These are phyloP conservation scores for Carcharodon carcharias DNA, from an alignment of 2,797 vertebrate species.

Conservation along the genomic window DNA sequence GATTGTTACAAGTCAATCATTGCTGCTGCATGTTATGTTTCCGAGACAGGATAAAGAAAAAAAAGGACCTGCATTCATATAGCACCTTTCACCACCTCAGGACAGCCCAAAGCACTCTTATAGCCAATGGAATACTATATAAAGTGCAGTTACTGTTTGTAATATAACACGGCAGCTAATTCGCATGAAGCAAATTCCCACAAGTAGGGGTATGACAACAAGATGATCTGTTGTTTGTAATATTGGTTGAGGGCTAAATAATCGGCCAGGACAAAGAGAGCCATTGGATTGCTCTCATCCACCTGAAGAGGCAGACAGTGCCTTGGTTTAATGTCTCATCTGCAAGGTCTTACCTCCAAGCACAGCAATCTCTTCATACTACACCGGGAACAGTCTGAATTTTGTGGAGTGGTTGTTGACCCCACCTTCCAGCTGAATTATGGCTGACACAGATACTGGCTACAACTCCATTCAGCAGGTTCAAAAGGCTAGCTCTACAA, in stretches of 20 bases:
- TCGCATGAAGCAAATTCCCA: neutral
- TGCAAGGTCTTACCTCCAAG: neutral
- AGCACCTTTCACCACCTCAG: neutral
- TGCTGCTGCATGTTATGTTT: neutral
- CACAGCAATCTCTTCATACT: too few relatives aligned
- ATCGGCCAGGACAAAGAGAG: too few relatives aligned
- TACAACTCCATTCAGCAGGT: too few relatives aligned
- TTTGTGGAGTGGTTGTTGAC: too few relatives aligned
- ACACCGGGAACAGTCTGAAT: neutral
- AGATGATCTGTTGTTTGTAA: neutral
- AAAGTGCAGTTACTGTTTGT: neutral
- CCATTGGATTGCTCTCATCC: neutral
- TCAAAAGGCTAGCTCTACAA: neutral
- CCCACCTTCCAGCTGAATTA: neutral
- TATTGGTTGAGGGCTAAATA: neutral
- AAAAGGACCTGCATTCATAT: neutral
- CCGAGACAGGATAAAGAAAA: neutral
- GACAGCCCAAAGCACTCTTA: neutral
- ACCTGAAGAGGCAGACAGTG: neutral
- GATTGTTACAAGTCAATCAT: neutral
- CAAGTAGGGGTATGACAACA: neutral
- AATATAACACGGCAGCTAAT: neutral
- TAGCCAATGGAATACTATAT: neutral
- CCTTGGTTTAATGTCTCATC: neutral
- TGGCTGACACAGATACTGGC: neutral